These are phyloP conservation scores for Macquaria ambigua DNA, from an alignment of 2,113 vertebrate genomes.

Conservation along the genomic window DNA sequence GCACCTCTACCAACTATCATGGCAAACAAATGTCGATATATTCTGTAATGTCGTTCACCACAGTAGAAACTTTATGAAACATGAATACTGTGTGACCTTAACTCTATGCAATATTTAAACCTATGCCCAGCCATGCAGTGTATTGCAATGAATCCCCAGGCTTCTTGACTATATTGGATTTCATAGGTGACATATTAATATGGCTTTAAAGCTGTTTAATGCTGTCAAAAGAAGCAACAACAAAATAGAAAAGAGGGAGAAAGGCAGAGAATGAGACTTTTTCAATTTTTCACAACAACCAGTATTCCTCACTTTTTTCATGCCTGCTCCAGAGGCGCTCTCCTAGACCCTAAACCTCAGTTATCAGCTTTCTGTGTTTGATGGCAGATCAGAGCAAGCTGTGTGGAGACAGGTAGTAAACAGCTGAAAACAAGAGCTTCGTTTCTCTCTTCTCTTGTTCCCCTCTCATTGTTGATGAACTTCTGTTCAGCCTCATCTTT, in stretches of 20 bases:
- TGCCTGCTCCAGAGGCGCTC: conserved; percentile 4
- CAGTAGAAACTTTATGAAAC: background rate
- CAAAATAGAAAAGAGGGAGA: background rate
- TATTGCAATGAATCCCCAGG: background rate
- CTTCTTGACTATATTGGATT: conserved; percentile 1
- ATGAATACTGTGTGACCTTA: background rate
- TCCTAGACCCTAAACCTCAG: conserved; percentile 1
- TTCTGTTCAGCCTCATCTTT: conserved; percentile 11
- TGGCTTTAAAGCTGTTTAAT: conserved; percentile 2
- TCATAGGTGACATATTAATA: background rate
- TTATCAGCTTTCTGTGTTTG: conserved; percentile 22
- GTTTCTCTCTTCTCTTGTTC: conserved; percentile 7
- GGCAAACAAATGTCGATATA: background rate
- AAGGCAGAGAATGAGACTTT: background rate
- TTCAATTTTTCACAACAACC: conserved; percentile 7
- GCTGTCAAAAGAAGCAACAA: background rate
- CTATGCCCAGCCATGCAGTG: background rate
- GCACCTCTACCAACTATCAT: background rate
- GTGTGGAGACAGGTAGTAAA: conserved; percentile 27
- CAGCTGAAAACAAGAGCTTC: background rate
- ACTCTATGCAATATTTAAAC: background rate
- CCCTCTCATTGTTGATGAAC: conserved; percentile 9
- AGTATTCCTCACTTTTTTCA: conserved; percentile 1
- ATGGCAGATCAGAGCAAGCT: conserved; percentile 32
- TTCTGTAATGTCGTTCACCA: background rate